Conservation (phyloP, 2,113 vertebrate genomes). For the Hypocryptadius cinnamomeus region DNA sequence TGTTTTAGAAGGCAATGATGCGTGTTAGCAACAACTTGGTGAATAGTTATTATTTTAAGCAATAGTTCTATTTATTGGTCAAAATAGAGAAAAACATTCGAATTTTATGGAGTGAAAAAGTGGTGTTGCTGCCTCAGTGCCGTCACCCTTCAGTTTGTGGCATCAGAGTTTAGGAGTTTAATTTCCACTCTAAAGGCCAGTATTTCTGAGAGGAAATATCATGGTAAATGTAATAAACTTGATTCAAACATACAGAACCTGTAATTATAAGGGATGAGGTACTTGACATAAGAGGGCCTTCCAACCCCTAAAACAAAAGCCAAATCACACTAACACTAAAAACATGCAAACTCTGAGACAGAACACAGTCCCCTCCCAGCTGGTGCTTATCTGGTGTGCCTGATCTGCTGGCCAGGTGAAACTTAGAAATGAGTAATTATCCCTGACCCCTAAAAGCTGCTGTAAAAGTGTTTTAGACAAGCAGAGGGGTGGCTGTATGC, state of each 20-base stretch:
- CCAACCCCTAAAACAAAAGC: background rate
- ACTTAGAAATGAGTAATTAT: background rate
- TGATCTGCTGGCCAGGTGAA: background rate
- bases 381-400: background rate
- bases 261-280: background rate
- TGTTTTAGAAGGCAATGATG: background rate
- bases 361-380: background rate
- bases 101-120: background rate
- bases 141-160: background rate
- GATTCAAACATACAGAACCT: background rate
- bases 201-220: background rate
- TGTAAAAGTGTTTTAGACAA: background rate
- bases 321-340: background rate
- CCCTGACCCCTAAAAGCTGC: background rate
- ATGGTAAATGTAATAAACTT: background rate
- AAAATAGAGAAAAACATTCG: background rate
- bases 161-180: background rate
- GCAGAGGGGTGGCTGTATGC: accelerated
- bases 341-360: accelerated
- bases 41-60: background rate
- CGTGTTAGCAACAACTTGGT: background rate
- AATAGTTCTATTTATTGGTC: background rate
- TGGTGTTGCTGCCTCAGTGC: background rate
- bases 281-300: background rate
- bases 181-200: background rate